These are phyloP conservation scores for Aricia agestis DNA, from an alignment of 1,140 invertebrate genomes.

Conservation along the genomic window DNA sequence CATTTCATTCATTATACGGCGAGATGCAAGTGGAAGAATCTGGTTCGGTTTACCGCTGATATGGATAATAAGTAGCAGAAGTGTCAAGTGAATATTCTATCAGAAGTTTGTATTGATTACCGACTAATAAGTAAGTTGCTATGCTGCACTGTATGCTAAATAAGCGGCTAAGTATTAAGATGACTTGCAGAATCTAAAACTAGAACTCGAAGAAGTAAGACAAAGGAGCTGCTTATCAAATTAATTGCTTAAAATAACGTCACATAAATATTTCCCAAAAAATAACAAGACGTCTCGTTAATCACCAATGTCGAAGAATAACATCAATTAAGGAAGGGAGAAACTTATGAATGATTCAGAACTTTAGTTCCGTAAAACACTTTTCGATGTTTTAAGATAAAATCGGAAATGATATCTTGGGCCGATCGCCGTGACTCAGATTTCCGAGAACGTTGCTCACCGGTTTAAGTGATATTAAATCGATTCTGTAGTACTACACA, in stretches of 20 bases:
- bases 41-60: no score
- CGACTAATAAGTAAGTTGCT: no score
- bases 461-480: conserved; percentile 41
- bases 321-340: neutral
- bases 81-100: no score
- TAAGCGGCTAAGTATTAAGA: no score
- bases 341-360: neutral
- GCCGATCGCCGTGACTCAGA: conserved; percentile 47
- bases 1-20: conserved; percentile 4
- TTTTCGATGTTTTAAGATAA: conserved; percentile 24
- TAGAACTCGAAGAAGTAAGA: no score
- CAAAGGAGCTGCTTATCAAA: no score
- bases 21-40: no score
- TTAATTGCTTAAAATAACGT: neutral
- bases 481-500: conserved; percentile 46
- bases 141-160: no score
- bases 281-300: neutral
- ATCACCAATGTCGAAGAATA: neutral
- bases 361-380: conserved; percentile 28
- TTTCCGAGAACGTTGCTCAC: conserved; percentile 47
- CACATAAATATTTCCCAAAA: neutral
- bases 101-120: no score
- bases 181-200: no score
- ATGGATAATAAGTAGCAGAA: no score
- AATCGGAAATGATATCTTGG: conserved; percentile 55